phyloP scores from a whole-genome alignment of 2,888 invertebrate genomes.

The Clusia tigrina region DNA sequence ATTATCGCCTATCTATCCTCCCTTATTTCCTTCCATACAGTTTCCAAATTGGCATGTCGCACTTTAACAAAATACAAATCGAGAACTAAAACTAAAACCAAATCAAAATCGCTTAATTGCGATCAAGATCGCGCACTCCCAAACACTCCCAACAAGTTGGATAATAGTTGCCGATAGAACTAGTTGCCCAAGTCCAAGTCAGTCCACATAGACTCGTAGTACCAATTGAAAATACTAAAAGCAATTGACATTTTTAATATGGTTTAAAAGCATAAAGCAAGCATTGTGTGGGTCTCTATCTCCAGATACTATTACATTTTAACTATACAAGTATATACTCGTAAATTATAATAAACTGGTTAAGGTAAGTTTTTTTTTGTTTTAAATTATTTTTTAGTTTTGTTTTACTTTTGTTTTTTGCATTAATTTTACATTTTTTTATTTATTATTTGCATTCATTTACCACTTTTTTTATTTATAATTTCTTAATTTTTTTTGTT shows the following conservation, averaged over 20 bases:
- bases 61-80: conserved; percentile 56
- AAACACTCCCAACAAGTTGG: conserved; percentile 45
- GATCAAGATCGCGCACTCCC: conserved; percentile 3
- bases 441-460: conserved; percentile 34
- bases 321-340: not conserved
- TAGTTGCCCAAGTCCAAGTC: too few relatives aligned
- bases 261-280: conserved; percentile 28
- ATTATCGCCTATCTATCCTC: conserved; percentile 48
- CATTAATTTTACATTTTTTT: conserved; percentile 32
- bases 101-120: conserved; percentile 31
- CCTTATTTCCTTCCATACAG: conserved; percentile 57
- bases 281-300: too few relatives aligned
- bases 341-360: conserved; percentile 43
- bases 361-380: conserved; percentile 62
- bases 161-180: conserved; percentile 61
- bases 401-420: conserved; percentile 35
- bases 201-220: conserved; percentile 47
- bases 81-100: conserved; percentile 43
- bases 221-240: conserved; percentile 40
- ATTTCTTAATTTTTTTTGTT: conserved; percentile 2
- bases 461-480: conserved; percentile 26
- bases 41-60: conserved; percentile 51
- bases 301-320: conserved; percentile 1
- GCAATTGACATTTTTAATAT: conserved; percentile 43
- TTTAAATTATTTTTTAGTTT: conserved; percentile 51